Percentiles rank a stretch among this genome's conserved stretches.
These are phyloP conservation scores for Pseudachorutes palmiensis DNA, from an alignment of 1,140 invertebrate species.

Conservation along the genomic window DNA sequence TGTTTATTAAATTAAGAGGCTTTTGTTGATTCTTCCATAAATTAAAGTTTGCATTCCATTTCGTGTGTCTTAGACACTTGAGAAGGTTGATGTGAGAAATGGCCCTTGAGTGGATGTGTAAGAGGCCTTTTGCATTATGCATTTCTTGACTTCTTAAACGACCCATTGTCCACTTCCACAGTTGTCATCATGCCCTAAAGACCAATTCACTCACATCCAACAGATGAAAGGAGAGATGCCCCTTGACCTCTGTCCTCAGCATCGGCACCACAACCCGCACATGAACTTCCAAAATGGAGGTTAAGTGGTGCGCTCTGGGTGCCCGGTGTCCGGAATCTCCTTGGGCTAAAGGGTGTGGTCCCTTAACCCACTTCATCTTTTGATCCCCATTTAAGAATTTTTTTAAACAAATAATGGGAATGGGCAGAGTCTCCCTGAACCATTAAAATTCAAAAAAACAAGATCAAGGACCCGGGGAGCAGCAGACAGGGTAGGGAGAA, in stretches of 20 bases:
- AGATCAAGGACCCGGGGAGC: too few species aligned
- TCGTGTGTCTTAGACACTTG: background rate
- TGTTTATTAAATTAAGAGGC: slow-evolving; percentile 11
- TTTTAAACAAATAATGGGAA: slow-evolving; percentile 29
- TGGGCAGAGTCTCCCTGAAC: background rate
- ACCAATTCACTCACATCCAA: too few species aligned
- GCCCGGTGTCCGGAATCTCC: too few species aligned
- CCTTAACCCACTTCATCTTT: slow-evolving; percentile 20
- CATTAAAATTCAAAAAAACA: too few species aligned
- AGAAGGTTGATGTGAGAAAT: background rate
- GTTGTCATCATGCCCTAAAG: background rate
- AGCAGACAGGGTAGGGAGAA: too few species aligned
- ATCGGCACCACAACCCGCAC: too few species aligned
- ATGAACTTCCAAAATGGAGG: too few species aligned
- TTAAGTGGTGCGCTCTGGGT: too few species aligned
- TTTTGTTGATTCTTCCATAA: background rate
- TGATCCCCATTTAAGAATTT: slow-evolving; percentile 35
- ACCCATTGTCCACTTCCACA: background rate
- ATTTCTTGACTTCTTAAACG: slow-evolving; percentile 1
- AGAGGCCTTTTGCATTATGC: slow-evolving; percentile 3
- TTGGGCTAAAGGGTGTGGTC: slow-evolving; percentile 33
- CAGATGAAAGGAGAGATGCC: too few species aligned
- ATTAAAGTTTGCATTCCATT: background rate
- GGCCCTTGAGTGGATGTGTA: slow-evolving; percentile 7
- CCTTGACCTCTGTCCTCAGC: too few species aligned